Percentiles rank a stretch among this genome's conserved stretches.
phyloP scores from a whole-genome alignment of 1,140 invertebrate genomes.

The Ostrea denselamellosa region DNA sequence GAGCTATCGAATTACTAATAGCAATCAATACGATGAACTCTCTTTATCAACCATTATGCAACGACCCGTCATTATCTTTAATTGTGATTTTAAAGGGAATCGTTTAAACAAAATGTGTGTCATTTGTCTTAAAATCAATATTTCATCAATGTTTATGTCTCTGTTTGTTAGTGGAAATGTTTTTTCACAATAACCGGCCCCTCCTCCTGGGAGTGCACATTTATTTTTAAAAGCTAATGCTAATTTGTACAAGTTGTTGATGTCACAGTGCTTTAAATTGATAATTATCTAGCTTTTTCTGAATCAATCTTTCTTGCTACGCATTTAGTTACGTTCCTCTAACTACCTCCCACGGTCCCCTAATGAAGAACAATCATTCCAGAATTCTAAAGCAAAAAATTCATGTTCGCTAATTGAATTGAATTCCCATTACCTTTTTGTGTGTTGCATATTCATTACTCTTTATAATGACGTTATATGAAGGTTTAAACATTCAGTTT shows the following conservation, averaged over 20 bases:
- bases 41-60: not conserved
- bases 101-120: not conserved
- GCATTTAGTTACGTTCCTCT: not conserved
- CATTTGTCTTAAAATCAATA: not conserved
- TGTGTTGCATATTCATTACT: no score
- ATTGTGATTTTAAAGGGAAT: not conserved
- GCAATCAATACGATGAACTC: not conserved
- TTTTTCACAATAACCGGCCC: not conserved
- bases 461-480: no score
- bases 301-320: not conserved
- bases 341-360: not conserved
- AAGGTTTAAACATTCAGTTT: no score
- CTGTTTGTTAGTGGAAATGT: not conserved
- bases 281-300: not conserved
- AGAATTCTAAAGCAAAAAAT: not conserved
- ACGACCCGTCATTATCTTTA: not conserved
- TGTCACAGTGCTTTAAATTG: not conserved
- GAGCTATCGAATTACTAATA: not conserved
- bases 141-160: constrained; percentile 10
- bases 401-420: not conserved
- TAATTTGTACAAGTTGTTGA: constrained; percentile 3
- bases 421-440: not conserved
- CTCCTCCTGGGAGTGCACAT: not conserved
- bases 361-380: not conserved
- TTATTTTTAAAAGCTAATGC: not conserved